phyloP scores from a whole-genome alignment of 1,140 invertebrate genomes.

The Drosophila pandora region DNA sequence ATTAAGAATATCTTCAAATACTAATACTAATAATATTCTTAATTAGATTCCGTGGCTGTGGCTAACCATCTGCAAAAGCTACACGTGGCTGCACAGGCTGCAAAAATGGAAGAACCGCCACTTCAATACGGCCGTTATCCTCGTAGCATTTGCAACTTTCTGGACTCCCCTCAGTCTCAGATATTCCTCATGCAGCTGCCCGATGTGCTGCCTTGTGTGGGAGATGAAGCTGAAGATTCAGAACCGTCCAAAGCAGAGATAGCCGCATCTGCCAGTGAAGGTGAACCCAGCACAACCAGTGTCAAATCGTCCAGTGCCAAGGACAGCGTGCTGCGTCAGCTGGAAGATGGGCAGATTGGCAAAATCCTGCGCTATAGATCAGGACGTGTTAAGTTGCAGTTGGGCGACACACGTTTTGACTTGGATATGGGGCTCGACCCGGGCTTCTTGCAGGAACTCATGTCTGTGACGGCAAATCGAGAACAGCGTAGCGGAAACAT shows the following conservation, averaged over 20 bases:
- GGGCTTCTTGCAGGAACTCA: constrained; percentile 83
- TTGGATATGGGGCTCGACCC: constrained; percentile 83
- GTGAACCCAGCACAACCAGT: constrained; percentile 33
- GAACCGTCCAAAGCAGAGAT: constrained; percentile 19
- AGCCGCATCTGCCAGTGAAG: background rate
- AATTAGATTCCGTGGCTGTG: constrained; percentile 50
- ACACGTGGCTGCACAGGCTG: constrained; percentile 32
- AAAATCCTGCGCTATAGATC: constrained; percentile 85
- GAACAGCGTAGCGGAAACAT: constrained; percentile 82
- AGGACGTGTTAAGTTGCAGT: constrained; percentile 84
- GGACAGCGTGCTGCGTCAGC: constrained; percentile 54
- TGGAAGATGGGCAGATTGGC: constrained; percentile 86
- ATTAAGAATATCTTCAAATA: fast-evolving
- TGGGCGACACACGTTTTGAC: constrained; percentile 86
- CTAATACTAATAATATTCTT: background rate
- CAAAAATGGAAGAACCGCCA: constrained; percentile 54
- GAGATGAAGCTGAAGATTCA: constrained; percentile 51
- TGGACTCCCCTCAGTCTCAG: constrained; percentile 57
- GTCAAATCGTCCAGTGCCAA: constrained; percentile 23
- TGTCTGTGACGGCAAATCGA: constrained; percentile 77
- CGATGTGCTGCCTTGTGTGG: constrained; percentile 84
- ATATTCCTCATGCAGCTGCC: constrained; percentile 82
- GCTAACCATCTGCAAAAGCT: constrained; percentile 57
- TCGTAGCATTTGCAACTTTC: constrained; percentile 57
- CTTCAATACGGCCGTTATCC: constrained; percentile 70